Evolutionary conservation across 2,113 vertebrate species (phyloP), one percentile per base, ranked within the genome.

Genomic region (Anolis sagrei): DNA sequence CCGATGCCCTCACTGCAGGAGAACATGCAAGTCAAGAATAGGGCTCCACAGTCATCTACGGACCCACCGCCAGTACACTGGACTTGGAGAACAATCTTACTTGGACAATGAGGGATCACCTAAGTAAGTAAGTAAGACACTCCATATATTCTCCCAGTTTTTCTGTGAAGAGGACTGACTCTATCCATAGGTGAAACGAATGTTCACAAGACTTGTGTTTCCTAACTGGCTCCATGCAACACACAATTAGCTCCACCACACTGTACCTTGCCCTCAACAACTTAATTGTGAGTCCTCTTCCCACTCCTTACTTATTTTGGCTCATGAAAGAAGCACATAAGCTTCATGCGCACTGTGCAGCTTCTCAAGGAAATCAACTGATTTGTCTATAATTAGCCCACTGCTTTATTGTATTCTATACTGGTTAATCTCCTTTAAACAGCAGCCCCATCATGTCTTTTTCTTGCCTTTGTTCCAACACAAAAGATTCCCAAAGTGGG

Each of bases 391-490:
- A 90, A 93, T 92, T 83, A 91, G 66, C 69, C 51, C 84, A 54
- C 89, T 83, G 49, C 69, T 90, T 89, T 85, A 80, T 62, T 85
- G 58, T 54, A 89, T 54, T 85, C 84, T 81, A 27, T 29, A 61
- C 34, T 90, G 75, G 86, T 68, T 62, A 82, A 87, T 74, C 79
- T 72, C 79, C 76, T 87, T 79, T 81, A 90, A 90, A 77, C 54
- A 87, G 79, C 79, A 76, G 21, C 16, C 2, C 61, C 82, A 51
- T 68, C 32, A 2, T 48, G 61, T 7, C 39, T 80, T 92, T 54
- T 88, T 89, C 88, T 86, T 92, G 29, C 76, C 51, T n/a, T 83
- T 75, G 58, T 88, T 90, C 79, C 80, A 81, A 83, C 81, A 89
- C 86, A 75, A 85, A 76, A 89, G 68, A 81, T 61, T 48, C 86